These are phyloP conservation scores for Himalopsyche japonica DNA, from an alignment of 2,888 invertebrate species.

Conservation along the genomic window DNA sequence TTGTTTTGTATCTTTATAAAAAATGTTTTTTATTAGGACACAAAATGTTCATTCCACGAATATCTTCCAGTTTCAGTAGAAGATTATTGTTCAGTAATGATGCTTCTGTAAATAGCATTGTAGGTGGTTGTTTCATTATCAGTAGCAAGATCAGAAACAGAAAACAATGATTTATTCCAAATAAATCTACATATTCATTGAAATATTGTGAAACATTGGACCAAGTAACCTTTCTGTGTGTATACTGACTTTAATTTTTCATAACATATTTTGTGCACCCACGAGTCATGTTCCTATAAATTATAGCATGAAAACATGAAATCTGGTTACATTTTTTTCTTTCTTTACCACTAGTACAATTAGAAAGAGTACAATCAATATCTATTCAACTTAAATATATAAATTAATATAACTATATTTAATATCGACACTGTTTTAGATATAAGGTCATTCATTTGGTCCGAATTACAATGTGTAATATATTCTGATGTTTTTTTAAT, in stretches of 20 bases:
- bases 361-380: not conserved
- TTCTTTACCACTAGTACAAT: not conserved
- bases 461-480: too few relatives aligned
- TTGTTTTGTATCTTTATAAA: too few relatives aligned
- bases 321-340: not conserved
- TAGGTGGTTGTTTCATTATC: not conserved
- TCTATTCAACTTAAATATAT: too few relatives aligned
- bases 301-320: not conserved
- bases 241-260: not conserved
- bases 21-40: too few relatives aligned
- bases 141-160: not conserved
- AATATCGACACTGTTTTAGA: too few relatives aligned
- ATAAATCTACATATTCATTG: not conserved
- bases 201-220: not conserved
- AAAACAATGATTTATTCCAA: not conserved
- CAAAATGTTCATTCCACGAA: too few relatives aligned
- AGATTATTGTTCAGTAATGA: not conserved
- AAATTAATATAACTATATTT: too few relatives aligned
- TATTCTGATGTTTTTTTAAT: too few relatives aligned
- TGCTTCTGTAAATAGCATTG: not conserved
- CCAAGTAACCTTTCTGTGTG: not conserved
- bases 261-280: not conserved
- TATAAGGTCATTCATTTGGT: too few relatives aligned
- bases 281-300: not conserved
- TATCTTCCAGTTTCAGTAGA: too few relatives aligned